Conservation (phyloP, 92 coral and sea anemone species). For the Epizoanthus stellaris region DNA sequence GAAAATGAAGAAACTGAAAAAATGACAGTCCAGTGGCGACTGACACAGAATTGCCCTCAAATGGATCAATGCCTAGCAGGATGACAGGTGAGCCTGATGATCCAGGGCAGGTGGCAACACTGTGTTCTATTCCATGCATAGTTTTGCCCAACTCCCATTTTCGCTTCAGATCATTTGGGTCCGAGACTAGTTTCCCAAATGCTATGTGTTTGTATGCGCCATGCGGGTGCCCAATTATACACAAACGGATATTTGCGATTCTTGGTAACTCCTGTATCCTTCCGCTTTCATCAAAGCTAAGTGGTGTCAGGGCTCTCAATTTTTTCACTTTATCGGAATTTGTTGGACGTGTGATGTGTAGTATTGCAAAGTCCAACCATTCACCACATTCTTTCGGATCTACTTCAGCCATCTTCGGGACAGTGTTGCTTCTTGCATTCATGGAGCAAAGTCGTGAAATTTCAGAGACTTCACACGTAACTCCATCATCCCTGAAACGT, state of each 20-base stretch:
- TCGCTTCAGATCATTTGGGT: neutral
- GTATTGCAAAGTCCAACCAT: neutral
- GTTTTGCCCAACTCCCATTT: neutral
- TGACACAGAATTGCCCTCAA: neutral
- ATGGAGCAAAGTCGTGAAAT: neutral
- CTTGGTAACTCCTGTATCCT: neutral
- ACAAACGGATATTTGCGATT: neutral
- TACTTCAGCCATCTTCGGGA: neutral
- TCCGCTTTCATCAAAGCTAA: neutral
- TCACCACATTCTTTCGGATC: neutral
- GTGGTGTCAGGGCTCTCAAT: neutral
- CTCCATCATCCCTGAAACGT: neutral
- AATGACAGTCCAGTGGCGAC: neutral
- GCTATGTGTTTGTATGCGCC: constrained; percentile 1
- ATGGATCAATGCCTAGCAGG: neutral
- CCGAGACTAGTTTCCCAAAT: neutral
- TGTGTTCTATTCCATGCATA: neutral
- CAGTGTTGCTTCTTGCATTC: neutral
- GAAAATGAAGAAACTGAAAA: neutral
- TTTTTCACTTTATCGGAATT: neutral
- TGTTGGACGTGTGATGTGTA: neutral
- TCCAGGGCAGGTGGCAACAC: neutral
- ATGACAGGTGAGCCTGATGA: neutral
- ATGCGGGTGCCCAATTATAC: neutral
- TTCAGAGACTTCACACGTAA: neutral